Evolutionary conservation across 2,888 invertebrate genomes (phyloP), one percentile per base, ranked within the genome.

Genomic region (Chymomyza amoena): DNA sequence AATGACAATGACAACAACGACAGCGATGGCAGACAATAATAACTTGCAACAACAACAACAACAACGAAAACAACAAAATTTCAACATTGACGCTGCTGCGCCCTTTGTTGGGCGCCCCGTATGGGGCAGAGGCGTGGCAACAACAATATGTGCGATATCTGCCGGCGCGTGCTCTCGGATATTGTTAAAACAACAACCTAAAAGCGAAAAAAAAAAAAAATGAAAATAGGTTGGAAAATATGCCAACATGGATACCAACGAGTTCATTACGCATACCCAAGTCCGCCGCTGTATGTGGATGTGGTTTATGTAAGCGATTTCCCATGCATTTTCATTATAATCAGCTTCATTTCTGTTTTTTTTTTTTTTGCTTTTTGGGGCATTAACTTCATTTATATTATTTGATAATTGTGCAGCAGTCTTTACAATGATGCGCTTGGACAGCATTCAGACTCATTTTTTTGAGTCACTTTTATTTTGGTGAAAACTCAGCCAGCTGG

Each of bases 231-330:
- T 39, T 25, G 25, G 54, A 20, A 66, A 54, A 16, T 56, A 52
- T 52, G 16, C 25, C 18, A 13, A 64, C 32, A 64, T 54, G 13
- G 52, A 54, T 16, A 15, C 59, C 68, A 76, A 81, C 79, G 76
- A 86, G 84, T 84, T 88, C 84, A 84, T 84, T 88, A 84, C 81
- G 81, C 75, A 84, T 79, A 68, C 72, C 64, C 64, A 65, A 52
- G 65, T 69, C 63, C 73, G 65, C 50, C 10, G 4, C 39, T 45
- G 39, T 0, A 45, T 45, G 13, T 45, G 39, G 39, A 45, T 45
- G 39, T 45, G 39, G 39, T 45, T 4, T 45, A 45, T 45, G 39
- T 13, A 45, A 13, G 39, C 39, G 13, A 45, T 45, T 45, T 45
- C 13, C 39, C 39, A n/a, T 45, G 39, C 39, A 45, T 45, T 45